Percentiles rank a stretch among this genome's conserved stretches.
Conservation (phyloP, 2,888 invertebrate genomes). For the Xylophagus ater region DNA sequence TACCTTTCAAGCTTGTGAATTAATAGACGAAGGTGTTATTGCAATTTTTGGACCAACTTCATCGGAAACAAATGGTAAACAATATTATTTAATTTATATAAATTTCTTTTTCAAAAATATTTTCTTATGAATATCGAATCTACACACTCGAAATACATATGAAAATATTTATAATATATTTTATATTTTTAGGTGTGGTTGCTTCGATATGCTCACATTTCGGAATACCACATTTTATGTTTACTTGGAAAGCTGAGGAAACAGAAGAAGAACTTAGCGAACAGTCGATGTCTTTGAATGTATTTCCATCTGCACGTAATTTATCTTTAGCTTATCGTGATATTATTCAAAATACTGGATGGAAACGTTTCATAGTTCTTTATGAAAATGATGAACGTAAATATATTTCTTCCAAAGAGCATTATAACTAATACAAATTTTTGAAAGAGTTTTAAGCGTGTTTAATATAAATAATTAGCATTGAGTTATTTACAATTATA, state of each 20-base stretch:
- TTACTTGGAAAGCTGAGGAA: constrained; percentile 45
- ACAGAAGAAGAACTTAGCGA: too few species aligned
- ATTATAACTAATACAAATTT: too few species aligned
- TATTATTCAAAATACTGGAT: constrained; percentile 55
- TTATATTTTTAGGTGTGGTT: too few species aligned
- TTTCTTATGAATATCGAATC: too few species aligned
- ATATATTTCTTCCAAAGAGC: constrained; percentile 9
- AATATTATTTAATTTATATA: too few species aligned
- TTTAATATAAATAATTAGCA: too few species aligned
- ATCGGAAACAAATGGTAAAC: constrained; percentile 34
- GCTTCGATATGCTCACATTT: constrained; percentile 44
- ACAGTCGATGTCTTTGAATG: too few species aligned
- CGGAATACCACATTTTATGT: constrained; percentile 47
- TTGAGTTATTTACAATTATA: too few species aligned
- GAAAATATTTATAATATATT: too few species aligned
- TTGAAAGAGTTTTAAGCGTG: too few species aligned
- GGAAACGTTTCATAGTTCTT: constrained; percentile 63
- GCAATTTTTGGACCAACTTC: constrained; percentile 60
- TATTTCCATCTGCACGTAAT: background rate
- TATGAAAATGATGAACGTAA: constrained; percentile 65
- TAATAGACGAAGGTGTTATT: constrained; percentile 52
- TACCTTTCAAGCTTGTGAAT: constrained; percentile 49
- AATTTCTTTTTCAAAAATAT: too few species aligned
- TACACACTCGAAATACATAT: too few species aligned
- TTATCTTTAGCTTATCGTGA: background rate